Conservation (phyloP, 2,113 vertebrate genomes). For the Vireo altiloquus region DNA sequence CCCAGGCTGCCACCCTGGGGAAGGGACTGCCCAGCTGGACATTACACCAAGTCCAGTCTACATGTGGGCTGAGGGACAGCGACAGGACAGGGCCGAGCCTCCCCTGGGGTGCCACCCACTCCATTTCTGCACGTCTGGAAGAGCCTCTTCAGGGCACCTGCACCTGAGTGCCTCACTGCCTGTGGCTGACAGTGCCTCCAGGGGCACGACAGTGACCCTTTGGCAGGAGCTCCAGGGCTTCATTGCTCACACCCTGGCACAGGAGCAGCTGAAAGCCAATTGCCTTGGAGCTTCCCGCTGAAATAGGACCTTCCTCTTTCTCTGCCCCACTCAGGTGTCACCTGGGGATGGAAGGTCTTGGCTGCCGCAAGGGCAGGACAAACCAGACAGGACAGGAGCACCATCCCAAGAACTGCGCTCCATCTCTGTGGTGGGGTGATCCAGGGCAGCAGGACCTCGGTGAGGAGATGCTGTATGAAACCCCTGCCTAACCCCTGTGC, state of each 20-base stretch:
- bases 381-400: background rate
- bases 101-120: background rate
- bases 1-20: background rate
- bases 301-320: background rate
- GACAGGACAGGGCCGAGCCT: background rate
- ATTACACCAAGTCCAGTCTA: fast-evolving
- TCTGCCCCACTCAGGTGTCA: fast-evolving
- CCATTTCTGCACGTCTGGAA: fast-evolving
- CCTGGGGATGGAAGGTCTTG: background rate
- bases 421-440: fast-evolving
- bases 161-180: background rate
- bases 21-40: background rate
- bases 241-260: background rate
- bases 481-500: fast-evolving
- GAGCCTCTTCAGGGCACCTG: fast-evolving
- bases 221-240: background rate
- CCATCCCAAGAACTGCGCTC: fast-evolving
- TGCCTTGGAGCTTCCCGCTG: background rate
- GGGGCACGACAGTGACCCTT: background rate
- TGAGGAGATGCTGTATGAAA: background rate
- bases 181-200: fast-evolving
- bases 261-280: background rate
- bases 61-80: background rate
- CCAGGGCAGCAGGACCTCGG: fast-evolving
- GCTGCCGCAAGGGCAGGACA: background rate